A percentile compares a stretch with the other conserved stretches of the same genome.
These are phyloP conservation scores for Orthosia gracilis DNA, from an alignment of 2,888 invertebrate species.

Conservation along the genomic window DNA sequence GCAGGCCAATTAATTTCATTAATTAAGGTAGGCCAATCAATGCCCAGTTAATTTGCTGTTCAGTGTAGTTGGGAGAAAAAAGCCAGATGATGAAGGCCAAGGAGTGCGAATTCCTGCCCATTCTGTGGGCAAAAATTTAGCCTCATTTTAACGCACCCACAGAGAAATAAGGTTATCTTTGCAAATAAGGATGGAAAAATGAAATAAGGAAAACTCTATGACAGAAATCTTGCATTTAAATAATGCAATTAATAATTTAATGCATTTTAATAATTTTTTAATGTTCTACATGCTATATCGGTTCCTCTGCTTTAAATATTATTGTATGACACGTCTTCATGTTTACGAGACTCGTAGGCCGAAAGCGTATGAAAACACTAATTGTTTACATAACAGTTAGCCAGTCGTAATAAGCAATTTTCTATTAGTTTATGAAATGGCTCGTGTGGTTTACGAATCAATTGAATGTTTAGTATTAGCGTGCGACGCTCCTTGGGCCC, in stretches of 20 bases:
- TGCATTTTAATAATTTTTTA: no score
- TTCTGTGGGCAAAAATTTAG: no score
- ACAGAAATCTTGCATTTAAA: slow-evolving; percentile 18
- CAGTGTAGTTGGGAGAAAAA: not conserved
- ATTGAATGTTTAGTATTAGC: not conserved
- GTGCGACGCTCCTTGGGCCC: not conserved
- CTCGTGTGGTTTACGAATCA: not conserved
- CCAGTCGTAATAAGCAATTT: slow-evolving; percentile 30
- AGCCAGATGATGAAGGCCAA: not conserved
- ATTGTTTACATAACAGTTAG: slow-evolving; percentile 43
- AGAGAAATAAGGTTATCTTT: slow-evolving; percentile 3
- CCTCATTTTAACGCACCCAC: not conserved
- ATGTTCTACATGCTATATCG: not conserved
- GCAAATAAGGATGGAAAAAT: no score
- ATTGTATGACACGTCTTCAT: slow-evolving; percentile 29
- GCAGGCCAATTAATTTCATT: no score
- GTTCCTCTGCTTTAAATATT: slow-evolving; percentile 1
- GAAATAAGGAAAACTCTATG: not conserved
- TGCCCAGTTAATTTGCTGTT: no score
- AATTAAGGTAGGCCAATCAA: no score
- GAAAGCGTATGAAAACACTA: slow-evolving; percentile 33
- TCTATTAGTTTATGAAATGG: slow-evolving; percentile 11
- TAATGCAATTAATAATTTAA: no score
- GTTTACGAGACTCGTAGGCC: slow-evolving; percentile 30
- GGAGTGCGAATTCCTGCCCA: not conserved